Percentiles rank a stretch among this genome's conserved stretches.
These are phyloP conservation scores for Coleophora flavipennella DNA, from an alignment of 2,888 invertebrate species.

Conservation along the genomic window DNA sequence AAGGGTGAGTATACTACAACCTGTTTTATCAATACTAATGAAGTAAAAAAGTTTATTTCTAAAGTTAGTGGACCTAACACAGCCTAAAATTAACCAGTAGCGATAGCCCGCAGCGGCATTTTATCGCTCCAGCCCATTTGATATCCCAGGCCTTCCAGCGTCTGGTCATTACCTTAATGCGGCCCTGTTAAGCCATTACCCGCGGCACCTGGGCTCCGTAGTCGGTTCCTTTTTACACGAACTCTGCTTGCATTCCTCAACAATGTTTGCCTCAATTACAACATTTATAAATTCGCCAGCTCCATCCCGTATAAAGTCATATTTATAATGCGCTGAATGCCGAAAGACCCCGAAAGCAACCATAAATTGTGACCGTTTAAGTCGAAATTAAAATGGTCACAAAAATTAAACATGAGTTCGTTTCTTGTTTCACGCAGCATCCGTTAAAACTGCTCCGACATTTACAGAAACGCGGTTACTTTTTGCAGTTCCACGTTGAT, in stretches of 20 bases:
- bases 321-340: constrained; percentile 29
- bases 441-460: constrained; percentile 45
- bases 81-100: background rate
- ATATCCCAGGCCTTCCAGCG: constrained; percentile 25
- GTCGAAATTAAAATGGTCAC: no score
- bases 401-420: constrained; percentile 22
- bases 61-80: no score
- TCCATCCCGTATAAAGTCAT: constrained; percentile 43
- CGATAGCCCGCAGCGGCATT: constrained; percentile 21
- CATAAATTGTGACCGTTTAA: background rate
- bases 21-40: no score
- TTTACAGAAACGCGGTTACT: constrained; percentile 52
- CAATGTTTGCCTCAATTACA: constrained; percentile 48
- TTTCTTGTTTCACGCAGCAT: constrained; percentile 45
- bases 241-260: constrained; percentile 34
- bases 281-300: constrained; percentile 48
- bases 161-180: constrained; percentile 53
- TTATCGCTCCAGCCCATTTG: constrained; percentile 25
- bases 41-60: no score
- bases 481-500: constrained; percentile 48
- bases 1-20: no score
- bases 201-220: constrained; percentile 41
- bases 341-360: no score
- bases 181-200: constrained; percentile 51
- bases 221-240: constrained; percentile 38